phyloP scores from a whole-genome alignment of 2,113 vertebrate species.

The Grus americana region DNA sequence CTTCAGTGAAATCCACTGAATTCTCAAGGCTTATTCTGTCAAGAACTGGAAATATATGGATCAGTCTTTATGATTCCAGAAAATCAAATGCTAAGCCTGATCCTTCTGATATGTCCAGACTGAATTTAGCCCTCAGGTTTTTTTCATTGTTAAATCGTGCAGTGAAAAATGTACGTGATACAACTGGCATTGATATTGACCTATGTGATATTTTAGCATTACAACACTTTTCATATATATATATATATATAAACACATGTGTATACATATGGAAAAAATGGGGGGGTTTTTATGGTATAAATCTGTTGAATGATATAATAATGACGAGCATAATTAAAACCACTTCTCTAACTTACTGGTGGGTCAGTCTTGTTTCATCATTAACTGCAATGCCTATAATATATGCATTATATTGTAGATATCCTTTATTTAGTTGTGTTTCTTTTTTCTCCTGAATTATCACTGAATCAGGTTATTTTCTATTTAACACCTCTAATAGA shows the following conservation, averaged over 20 bases:
- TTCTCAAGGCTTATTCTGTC: background rate
- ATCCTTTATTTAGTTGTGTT: background rate
- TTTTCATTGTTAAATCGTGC: background rate
- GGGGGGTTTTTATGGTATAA: too few relatives aligned
- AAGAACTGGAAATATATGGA: background rate
- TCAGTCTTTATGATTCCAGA: background rate
- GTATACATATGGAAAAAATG: background rate
- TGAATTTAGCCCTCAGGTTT: background rate
- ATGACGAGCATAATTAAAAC: background rate
- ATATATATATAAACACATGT: background rate
- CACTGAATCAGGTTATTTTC: background rate
- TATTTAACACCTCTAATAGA: background rate
- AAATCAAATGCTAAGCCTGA: background rate
- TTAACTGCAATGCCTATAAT: background rate
- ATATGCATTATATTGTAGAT: too few relatives aligned
- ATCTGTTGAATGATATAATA: background rate
- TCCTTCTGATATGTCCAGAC: background rate
- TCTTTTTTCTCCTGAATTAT: background rate
- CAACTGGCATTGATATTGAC: background rate
- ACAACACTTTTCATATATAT: background rate
- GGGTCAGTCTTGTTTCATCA: background rate
- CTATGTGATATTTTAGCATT: background rate
- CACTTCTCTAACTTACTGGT: background rate
- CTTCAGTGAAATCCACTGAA: background rate
- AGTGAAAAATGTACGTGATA: background rate